Percentiles rank a stretch among this genome's conserved stretches.
Conservation (phyloP, 2,888 invertebrate species). For the Adelognathus sp. region DNA sequence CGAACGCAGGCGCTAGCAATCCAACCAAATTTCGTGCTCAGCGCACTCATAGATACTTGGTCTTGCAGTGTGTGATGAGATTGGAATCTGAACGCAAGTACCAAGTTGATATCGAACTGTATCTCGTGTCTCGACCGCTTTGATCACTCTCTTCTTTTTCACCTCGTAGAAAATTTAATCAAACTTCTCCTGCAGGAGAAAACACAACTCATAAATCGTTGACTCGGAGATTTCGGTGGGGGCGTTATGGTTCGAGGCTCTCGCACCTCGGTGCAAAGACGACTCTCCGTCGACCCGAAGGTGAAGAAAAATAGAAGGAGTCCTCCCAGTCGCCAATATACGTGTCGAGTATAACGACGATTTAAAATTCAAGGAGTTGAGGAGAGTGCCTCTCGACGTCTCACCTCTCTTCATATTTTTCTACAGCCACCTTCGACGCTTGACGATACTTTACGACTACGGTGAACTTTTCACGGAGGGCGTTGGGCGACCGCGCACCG, state of each 20-base stretch:
- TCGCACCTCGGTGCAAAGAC: not conserved
- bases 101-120: too few species aligned
- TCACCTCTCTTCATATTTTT: not conserved
- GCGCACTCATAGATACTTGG: too few species aligned
- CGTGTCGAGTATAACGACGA: slow-evolving; percentile 18
- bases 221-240: too few species aligned
- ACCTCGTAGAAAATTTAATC: too few species aligned
- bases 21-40: too few species aligned
- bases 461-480: slow-evolving; percentile 48
- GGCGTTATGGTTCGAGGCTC: too few species aligned
- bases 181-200: not conserved
- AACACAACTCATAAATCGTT: too few species aligned
- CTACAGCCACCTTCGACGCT: slow-evolving; percentile 20
- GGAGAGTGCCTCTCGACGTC: not conserved
- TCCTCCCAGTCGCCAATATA: not conserved
- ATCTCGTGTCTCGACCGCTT: too few species aligned
- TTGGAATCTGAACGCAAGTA: too few species aligned
- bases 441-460: slow-evolving; percentile 51
- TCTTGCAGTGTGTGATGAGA: too few species aligned
- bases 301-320: not conserved
- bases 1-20: too few species aligned
- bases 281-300: not conserved
- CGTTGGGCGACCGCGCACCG: slow-evolving; percentile 35
- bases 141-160: too few species aligned
- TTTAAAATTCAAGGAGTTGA: slow-evolving; percentile 41